Evolutionary conservation across 2,113 vertebrate genomes (phyloP), one percentile per base, ranked within the genome.

Genomic region (Cryptomyrus ogoouensis): DNA sequence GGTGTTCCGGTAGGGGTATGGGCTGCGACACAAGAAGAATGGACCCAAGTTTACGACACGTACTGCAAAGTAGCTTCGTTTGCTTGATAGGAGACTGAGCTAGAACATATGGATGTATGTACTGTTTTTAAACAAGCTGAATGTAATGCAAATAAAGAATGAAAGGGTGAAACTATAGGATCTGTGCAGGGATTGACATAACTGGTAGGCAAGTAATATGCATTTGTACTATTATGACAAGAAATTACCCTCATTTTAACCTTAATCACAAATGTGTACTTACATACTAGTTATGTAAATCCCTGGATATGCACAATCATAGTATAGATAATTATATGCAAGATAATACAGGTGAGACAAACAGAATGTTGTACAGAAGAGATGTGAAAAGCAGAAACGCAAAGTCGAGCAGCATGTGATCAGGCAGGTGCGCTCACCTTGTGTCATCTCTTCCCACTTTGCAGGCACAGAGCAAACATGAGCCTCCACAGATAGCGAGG

Each of bases 401-500:
- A 24, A 44, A 84, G 39, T 6, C 0, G 8, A 47, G 21, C 8
- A 3, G 19, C 83, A 17, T 15, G 74, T 42, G 35, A 80, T 42
- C 44, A 1, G 35, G 39, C 15, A 21, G 74, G 4, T 13, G 35
- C 42, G 95, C 96, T 95, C 88, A 96, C 96, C 62, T 89, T 92
- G 95, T 95, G 31, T 95, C 94, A 12, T 93, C 8, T 1, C 86
- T 80, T 88, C 50, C 92, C 74, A 92, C 2, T 83, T 92, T 96
- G 93, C 96, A 97, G 89, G 94, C 93, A 87, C 93, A 96, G 88
- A 95, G 94, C 42, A 98, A 95, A 83, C 95, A 95, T 2, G 91
- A 70, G 31, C 97, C 97, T 0, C 97, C 97, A 5, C 95, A 93
- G 49, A 98, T 95, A 90, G 96, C 93, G 1, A 98, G 94, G 86